Conservation (phyloP, 2,888 invertebrate species). For the Dione vanillae region DNA sequence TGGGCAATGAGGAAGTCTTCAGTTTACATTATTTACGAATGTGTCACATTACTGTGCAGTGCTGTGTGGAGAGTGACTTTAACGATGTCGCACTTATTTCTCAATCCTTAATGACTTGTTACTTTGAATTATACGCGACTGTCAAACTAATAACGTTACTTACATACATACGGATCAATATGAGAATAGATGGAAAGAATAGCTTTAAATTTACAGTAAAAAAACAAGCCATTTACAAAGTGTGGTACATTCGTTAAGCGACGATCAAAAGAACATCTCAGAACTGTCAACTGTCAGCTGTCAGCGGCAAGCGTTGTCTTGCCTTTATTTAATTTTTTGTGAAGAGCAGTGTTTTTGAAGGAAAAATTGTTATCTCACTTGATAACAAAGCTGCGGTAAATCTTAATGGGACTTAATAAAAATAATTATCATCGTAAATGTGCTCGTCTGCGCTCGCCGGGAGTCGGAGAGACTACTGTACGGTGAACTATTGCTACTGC, state of each 20-base stretch:
- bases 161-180: too few species aligned
- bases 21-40: too few species aligned
- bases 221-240: background rate
- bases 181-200: background rate
- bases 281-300: constrained; percentile 5
- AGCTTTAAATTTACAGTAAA: background rate
- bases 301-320: background rate
- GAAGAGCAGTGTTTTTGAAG: background rate
- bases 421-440: background rate
- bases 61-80: too few species aligned
- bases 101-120: too few species aligned
- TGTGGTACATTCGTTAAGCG: background rate
- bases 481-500: too few species aligned
- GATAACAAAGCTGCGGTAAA: background rate
- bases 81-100: too few species aligned
- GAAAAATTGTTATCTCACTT: background rate
- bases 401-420: background rate
- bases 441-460: background rate
- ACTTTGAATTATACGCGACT: too few species aligned
- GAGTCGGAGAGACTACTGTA: too few species aligned
- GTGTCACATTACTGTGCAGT: too few species aligned
- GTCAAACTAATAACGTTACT: too few species aligned
- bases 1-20: too few species aligned
- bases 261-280: background rate
- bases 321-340: too few species aligned